Base-by-base conservation (phyloP, 1,140 invertebrate species). In the Cydia pomonella region DNA sequence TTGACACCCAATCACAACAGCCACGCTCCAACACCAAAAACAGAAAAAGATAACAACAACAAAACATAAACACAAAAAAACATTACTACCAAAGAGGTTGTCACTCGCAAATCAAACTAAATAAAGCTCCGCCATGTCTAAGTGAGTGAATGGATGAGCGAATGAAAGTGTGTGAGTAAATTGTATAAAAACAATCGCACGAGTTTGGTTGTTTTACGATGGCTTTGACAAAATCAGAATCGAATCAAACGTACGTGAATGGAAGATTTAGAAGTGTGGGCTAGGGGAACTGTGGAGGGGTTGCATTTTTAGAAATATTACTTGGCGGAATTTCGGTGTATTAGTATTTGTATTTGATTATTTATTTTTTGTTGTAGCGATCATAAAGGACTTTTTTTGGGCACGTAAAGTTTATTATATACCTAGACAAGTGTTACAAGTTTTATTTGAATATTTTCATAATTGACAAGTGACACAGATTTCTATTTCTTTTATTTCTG, bases 131-230 rank as follows among this genome's bases (percentile, higher is more conserved):
- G 80, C 83, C 82, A 80, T 82, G 79, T 77, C 76, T 77, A 84
- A 82, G 81, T 82, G 83, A 84, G 78, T 80, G 73, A 72, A 75
- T 73, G 77, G 77, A 81, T 83, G 81, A 82, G 83, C 81, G 82
- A 73, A 82, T 76, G 59, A 47, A 63, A 63, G 62, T 63, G 63
- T 64, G 63, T 64, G 80, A 83, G 84, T 82, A 87, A 90, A 92
- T 92, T 90, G 88, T 92, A 90, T 90, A 90, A 92, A 92, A 92
- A 92, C 90, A 92, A 90, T 88, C 83, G 85, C 77, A 78, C 77
- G 77, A 75, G 74, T 78, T 85, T 59, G 53, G 53, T 80, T 90
- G 87, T 90, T 91, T 88, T 88, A 89, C 85, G 82, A 85, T 84
- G 84, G 84, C 87, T 88, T 91, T 92, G 86, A 90, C 87, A 84